Percentiles rank a stretch among this genome's conserved stretches.
phyloP scores from a whole-genome alignment of 1,140 invertebrate species.

The Thaumatotibia leucotreta region DNA sequence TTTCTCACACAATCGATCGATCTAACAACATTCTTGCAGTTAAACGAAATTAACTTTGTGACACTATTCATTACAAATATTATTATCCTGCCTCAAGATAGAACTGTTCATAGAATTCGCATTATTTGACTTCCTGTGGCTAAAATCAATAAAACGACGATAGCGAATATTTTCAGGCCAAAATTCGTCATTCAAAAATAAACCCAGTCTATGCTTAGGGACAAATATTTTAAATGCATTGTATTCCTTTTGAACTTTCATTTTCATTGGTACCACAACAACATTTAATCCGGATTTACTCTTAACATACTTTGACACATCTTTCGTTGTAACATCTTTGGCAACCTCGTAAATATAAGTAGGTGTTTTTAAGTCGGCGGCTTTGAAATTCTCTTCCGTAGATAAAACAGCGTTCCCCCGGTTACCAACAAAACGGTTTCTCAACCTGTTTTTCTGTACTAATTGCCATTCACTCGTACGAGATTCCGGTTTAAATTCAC shows the following conservation, averaged over 20 bases:
- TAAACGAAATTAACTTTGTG: too few relatives aligned
- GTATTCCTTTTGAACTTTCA: slow-evolving; percentile 12
- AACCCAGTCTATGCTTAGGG: background rate
- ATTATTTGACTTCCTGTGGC: too few relatives aligned
- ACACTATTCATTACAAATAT: too few relatives aligned
- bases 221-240: slow-evolving; percentile 9
- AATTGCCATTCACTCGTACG: background rate
- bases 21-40: too few relatives aligned
- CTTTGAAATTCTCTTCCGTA: background rate
- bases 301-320: background rate
- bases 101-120: too few relatives aligned
- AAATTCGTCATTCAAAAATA: too few relatives aligned
- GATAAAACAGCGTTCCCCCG: background rate
- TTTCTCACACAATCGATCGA: too few relatives aligned
- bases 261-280: background rate
- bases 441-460: background rate
- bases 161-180: too few relatives aligned
- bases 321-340: background rate
- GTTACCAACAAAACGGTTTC: slow-evolving; percentile 6
- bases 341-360: slow-evolving; percentile 14
- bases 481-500: background rate
- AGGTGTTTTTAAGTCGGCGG: background rate
- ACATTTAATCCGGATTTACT: background rate
- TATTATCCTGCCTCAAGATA: too few relatives aligned
- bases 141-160: too few relatives aligned